Conservation (phyloP, 2,888 invertebrate genomes). For the Dexiosoma caninum region DNA sequence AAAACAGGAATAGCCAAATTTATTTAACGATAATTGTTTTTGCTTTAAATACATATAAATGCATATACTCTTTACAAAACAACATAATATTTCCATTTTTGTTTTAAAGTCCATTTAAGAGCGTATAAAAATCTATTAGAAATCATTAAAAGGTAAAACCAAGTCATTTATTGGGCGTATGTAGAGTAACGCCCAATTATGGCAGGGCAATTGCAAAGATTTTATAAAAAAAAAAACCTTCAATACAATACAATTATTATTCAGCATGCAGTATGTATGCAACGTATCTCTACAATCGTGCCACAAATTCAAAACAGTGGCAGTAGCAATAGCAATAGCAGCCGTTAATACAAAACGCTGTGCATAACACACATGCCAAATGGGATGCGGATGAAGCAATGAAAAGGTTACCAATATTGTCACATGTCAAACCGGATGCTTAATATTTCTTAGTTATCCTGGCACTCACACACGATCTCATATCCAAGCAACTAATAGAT, state of each 20-base stretch:
- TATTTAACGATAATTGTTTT: constrained; percentile 27
- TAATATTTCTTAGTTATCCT: constrained; percentile 17
- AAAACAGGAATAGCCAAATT: constrained; percentile 2
- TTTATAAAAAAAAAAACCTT: constrained; percentile 39
- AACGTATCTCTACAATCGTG: constrained; percentile 40
- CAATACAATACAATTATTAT: constrained; percentile 42
- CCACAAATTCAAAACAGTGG: constrained; percentile 15
- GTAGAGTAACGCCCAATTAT: constrained; percentile 64
- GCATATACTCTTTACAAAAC: not conserved
- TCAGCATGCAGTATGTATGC: constrained; percentile 21
- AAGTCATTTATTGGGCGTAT: constrained; percentile 70
- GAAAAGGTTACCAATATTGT: constrained; percentile 54
- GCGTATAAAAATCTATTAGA: constrained; percentile 53
- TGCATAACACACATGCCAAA: constrained; percentile 31
- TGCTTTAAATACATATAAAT: not conserved
- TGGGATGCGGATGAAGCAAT: not conserved
- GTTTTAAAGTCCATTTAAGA: constrained; percentile 46
- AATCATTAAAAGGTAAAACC: constrained; percentile 60
- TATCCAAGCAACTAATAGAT: not conserved
- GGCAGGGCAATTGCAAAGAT: constrained; percentile 59
- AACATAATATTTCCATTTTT: constrained; percentile 8
- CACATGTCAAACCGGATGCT: constrained; percentile 62
- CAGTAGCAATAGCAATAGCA: constrained; percentile 9
- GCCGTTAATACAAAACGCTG: constrained; percentile 33
- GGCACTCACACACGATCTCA: not conserved